These are phyloP conservation scores for Neomonachus schauinslandi DNA, from an alignment of 2,113 vertebrate species.

Conservation along the genomic window DNA sequence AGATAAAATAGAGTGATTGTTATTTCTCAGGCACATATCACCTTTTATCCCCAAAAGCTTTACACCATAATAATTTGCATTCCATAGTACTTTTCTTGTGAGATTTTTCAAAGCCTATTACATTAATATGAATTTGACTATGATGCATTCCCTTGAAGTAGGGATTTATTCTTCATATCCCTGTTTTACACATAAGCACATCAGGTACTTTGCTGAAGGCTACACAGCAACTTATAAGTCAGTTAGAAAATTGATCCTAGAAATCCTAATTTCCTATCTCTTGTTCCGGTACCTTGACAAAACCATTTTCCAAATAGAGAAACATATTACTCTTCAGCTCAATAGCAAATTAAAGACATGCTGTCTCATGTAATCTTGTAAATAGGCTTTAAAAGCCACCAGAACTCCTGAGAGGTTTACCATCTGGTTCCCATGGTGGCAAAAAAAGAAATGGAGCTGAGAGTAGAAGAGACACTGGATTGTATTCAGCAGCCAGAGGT, in stretches of 20 bases:
- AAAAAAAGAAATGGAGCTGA: neutral
- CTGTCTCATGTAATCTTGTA: conserved; percentile 71
- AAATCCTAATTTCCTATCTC: conserved; percentile 65
- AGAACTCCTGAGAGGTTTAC: conserved; percentile 54
- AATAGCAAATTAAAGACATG: conserved; percentile 68
- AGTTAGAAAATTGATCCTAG: conserved; percentile 67
- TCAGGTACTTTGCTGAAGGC: conserved; percentile 62
- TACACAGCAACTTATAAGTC: conserved; percentile 38
- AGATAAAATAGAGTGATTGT: conserved; percentile 52
- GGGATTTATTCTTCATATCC: conserved; percentile 57
- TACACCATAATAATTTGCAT: conserved; percentile 59
- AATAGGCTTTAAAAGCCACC: conserved; percentile 76
- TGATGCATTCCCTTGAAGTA: conserved; percentile 55
- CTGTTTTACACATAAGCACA: conserved; percentile 56
- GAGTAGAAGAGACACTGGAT: neutral
- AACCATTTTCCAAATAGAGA: conserved; percentile 64
- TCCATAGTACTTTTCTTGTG: conserved; percentile 13
- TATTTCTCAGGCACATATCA: conserved; percentile 33
- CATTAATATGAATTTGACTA: conserved; percentile 51
- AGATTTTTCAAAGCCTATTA: conserved; percentile 60
- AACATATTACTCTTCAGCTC: conserved; percentile 61
- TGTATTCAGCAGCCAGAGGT: neutral
- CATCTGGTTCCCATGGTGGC: conserved; percentile 39
- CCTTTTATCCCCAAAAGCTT: conserved; percentile 36
- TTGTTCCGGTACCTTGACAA: conserved; percentile 65